Base-by-base conservation (phyloP, 2,113 vertebrate species). In the Corythornis vintsioides region DNA sequence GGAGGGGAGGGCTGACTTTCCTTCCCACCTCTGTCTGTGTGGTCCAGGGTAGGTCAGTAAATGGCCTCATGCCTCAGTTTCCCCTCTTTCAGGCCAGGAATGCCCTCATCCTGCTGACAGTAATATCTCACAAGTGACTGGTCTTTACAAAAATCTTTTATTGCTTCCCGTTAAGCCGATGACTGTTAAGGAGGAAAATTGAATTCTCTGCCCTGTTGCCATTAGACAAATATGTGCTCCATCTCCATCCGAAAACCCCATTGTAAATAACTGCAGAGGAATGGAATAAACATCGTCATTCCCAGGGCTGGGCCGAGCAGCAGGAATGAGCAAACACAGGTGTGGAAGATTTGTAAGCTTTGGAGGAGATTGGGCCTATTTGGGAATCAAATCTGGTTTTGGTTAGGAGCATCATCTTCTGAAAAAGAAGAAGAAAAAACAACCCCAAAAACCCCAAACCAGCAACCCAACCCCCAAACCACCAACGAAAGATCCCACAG, bases 311-410 rank as follows among this genome's bases (percentile, higher is more conserved):
- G 72, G 73, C 88, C 24, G 75, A 69, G 86, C 78, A 80, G 80
- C 93, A 94, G 81, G 91, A 95, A 91, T 76, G 87, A 92, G 80
- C 89, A 94, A 92, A 94, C 89, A 95, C 92, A 97, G 92, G 92
- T 94, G 73, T 94, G 94, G 81, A 90, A 92, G 86, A 91, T 83
- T 97, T 94, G 87, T 80, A 56, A 76, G 63, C 82, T 89, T 96
- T 96, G 91, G 77, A 83, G 91, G 72, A 95, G 83, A 86, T 93
- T 71, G 75, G 94, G 74, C 75, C 77, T 86, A 90, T 92, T 95
- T 92, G 81, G 81, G 93, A 94, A 65, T 77, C 80, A 83, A 97
- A 92, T 96, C 93, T 90, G 86, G 88, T 91, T 95, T 95, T 83
- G 43, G 80, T 97, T 95, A 93, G 88, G 87, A 95, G 93, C 55